Base-by-base conservation (phyloP, 2,888 invertebrate species). In the Dryococelus australis region DNA sequence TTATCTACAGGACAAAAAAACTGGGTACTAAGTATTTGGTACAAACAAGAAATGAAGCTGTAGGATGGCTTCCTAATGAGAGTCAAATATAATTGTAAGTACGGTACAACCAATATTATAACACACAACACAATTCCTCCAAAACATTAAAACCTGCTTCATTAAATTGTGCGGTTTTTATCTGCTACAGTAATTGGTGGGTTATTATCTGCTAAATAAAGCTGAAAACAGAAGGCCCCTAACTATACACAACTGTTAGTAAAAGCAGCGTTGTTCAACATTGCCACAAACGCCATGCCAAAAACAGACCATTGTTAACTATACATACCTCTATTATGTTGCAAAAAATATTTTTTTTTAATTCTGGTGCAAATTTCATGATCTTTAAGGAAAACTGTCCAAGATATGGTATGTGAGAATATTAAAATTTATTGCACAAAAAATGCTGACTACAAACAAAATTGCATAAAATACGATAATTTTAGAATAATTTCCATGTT, bases 311-410 rank as follows among this genome's bases (percentile, higher is more conserved):
- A 65, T 24, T 65, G 24, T 65, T 65, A 65, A 65, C 47, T 47
- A 47, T 65, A 65, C 65, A 65, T 65, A 65, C 65, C 65, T 65
- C 65, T 65, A 65, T 20, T n/a, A 65, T 65, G 65, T n/a, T 47
- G 47, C 0, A 13, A 24, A 9, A 4, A 24, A 24, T 65, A 12
- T 65, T 65, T 65, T n/a, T 65, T 65, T 65, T 20, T 12, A n/a
- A 16, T 65, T 16, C 51, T 2, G 65, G 65, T 65, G 8, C 0
- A 65, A 65, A 24, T 12, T 2, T 65, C 47, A 65, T 16, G n/a
- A 65, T 12, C 20, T 20, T 65, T 20, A 16, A 65, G 2, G 24
- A n/a, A n/a, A 65, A 16, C n/a, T 20, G 10, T 10, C n/a, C 65
- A 65, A 24, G n/a, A 65, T 16, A 65, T 65, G 24, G 16, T 2